A percentile compares a stretch with the other conserved stretches of the same genome.
phyloP scores from a whole-genome alignment of 2,797 vertebrate genomes.

The Pangasius mekongensis region DNA sequence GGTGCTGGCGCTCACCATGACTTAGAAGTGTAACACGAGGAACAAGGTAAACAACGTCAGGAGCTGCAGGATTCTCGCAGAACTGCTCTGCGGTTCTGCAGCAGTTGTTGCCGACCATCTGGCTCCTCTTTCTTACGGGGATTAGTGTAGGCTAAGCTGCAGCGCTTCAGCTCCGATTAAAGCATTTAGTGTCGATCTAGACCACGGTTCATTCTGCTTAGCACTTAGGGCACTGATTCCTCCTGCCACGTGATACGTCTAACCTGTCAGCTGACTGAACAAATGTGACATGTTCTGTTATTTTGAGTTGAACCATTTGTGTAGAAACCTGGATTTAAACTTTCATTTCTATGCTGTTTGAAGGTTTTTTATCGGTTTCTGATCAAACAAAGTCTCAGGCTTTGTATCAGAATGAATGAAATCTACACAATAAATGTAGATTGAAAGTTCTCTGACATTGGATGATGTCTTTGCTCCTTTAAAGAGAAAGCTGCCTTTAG shows the following conservation, averaged over 20 bases:
- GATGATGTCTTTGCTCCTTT: background rate
- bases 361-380: background rate
- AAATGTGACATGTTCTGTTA: constrained; percentile 11
- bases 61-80: constrained; percentile 71
- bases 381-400: background rate
- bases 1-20: constrained; percentile 57
- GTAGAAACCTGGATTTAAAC: background rate
- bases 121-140: constrained; percentile 81
- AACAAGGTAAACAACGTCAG: constrained; percentile 71
- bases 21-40: constrained; percentile 71
- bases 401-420: background rate
- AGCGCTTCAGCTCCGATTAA: constrained; percentile 78
- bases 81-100: constrained; percentile 63
- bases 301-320: background rate
- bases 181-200: constrained; percentile 45
- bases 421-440: background rate
- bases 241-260: background rate
- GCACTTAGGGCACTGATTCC: constrained; percentile 34
- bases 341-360: background rate
- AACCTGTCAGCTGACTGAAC: constrained; percentile 8
- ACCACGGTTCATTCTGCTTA: constrained; percentile 34
- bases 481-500: background rate
- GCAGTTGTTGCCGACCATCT: constrained; percentile 86
- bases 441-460: background rate
- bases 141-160: constrained; percentile 83